phyloP scores from a whole-genome alignment of 2,797 vertebrate genomes.

The Enteromius treurensis region DNA sequence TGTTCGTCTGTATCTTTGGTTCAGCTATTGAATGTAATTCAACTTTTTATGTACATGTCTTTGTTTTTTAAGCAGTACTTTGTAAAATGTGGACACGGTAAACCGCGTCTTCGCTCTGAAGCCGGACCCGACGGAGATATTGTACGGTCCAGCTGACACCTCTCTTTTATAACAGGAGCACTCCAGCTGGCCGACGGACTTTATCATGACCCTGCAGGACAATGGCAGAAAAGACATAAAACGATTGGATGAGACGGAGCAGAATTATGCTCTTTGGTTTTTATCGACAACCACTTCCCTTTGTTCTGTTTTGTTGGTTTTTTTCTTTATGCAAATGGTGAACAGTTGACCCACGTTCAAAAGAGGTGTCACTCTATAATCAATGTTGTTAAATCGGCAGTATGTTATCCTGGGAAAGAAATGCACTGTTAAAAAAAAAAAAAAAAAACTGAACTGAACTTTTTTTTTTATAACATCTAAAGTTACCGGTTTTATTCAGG shows the following conservation, averaged over 20 bases:
- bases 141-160: slow-evolving; percentile 50
- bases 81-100: slow-evolving; percentile 78
- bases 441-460: not conserved
- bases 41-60: slow-evolving; percentile 77
- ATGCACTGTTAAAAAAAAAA: not conserved
- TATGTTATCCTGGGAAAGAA: slow-evolving; percentile 49
- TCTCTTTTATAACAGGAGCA: slow-evolving; percentile 53
- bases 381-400: slow-evolving; percentile 52
- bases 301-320: slow-evolving; percentile 48
- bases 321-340: slow-evolving; percentile 59
- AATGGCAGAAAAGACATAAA: slow-evolving; percentile 59
- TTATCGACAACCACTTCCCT: slow-evolving; percentile 56
- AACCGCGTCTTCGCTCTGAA: slow-evolving; percentile 73
- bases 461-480: not conserved
- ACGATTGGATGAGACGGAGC: slow-evolving; percentile 63
- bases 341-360: slow-evolving; percentile 56
- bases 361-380: slow-evolving; percentile 46
- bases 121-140: slow-evolving; percentile 67
- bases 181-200: slow-evolving; percentile 53
- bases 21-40: slow-evolving; percentile 82
- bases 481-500: slow-evolving; percentile 36
- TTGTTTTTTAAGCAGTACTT: slow-evolving; percentile 77
- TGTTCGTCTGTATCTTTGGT: slow-evolving; percentile 68
- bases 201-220: slow-evolving; percentile 52
- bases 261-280: slow-evolving; percentile 55